A percentile compares a stretch with the other conserved stretches of the same genome.
Conservation (phyloP, 2,797 vertebrate genomes). For the Taeniopygia guttata region DNA sequence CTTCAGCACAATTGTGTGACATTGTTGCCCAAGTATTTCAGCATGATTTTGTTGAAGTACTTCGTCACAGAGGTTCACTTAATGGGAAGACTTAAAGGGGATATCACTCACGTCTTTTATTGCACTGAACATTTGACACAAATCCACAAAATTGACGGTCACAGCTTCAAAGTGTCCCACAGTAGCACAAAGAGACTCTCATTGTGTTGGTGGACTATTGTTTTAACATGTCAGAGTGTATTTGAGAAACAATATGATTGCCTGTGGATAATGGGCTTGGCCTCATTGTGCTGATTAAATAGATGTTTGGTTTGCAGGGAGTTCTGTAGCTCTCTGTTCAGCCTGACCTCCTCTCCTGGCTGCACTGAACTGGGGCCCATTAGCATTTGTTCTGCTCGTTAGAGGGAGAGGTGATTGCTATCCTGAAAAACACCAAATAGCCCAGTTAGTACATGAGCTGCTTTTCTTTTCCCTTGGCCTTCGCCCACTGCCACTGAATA, state of each 20-base stretch:
- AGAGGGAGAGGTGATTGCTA: neutral
- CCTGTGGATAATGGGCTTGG: neutral
- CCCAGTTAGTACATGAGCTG: neutral
- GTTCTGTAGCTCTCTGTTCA: neutral
- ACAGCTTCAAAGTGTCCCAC: neutral
- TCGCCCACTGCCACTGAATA: neutral
- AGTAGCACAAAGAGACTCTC: constrained; percentile 5
- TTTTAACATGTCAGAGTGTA: constrained; percentile 27
- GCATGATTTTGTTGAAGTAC: neutral
- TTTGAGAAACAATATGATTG: constrained; percentile 51
- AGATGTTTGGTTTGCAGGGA: neutral
- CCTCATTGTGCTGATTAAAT: constrained; percentile 38
- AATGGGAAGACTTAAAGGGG: neutral
- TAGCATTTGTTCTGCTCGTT: constrained; percentile 10
- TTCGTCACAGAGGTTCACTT: neutral
- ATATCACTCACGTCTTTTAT: neutral
- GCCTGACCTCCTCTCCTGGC: constrained; percentile 43
- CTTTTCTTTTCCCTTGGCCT: neutral
- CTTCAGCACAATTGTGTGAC: neutral
- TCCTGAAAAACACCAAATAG: neutral
- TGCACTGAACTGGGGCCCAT: neutral
- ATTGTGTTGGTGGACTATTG: constrained; percentile 6
- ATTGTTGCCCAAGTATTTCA: neutral
- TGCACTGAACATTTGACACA: neutral
- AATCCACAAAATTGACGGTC: constrained; percentile 18